A percentile compares a stretch with the other conserved stretches of the same genome.
Evolutionary conservation across 2,797 vertebrate species (phyloP).

Genomic region (Xenops minutus): DNA sequence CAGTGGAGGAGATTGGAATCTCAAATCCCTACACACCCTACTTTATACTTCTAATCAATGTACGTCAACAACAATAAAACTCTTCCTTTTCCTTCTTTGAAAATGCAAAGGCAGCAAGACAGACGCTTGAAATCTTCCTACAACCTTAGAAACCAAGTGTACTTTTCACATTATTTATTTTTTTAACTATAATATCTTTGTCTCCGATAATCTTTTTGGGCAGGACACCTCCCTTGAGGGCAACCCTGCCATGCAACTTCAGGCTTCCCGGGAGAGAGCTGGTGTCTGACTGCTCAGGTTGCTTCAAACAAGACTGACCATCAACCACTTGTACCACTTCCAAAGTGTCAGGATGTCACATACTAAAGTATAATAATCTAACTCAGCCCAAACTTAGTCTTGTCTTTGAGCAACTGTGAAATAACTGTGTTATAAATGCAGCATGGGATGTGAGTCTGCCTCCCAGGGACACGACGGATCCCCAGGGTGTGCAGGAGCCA

Average conservation of each 20-base stretch:
- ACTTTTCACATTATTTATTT: not conserved
- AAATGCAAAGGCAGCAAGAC: not conserved
- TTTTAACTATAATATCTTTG: not conserved
- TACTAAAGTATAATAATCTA: not conserved
- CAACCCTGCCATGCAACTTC: not conserved
- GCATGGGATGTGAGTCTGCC: not conserved
- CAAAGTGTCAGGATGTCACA: not conserved
- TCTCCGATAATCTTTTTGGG: not conserved
- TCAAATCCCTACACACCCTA: not conserved
- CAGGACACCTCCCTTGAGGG: not conserved
- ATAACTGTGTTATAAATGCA: not conserved
- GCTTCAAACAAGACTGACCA: not conserved
- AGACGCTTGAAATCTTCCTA: not conserved
- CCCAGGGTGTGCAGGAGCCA: not conserved
- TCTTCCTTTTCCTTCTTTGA: not conserved
- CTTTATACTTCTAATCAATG: not conserved
- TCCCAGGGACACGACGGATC: not conserved
- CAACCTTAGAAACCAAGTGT: not conserved
- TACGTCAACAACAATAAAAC: not conserved
- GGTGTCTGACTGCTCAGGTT: not conserved
- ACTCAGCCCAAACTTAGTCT: not conserved
- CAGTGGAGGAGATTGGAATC: not conserved
- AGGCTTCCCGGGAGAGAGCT: not conserved
- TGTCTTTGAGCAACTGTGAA: not conserved
- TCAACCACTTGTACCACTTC: not conserved